phyloP scores from a whole-genome alignment of 2,113 vertebrate genomes.

The Erythrocercus mccallii region DNA sequence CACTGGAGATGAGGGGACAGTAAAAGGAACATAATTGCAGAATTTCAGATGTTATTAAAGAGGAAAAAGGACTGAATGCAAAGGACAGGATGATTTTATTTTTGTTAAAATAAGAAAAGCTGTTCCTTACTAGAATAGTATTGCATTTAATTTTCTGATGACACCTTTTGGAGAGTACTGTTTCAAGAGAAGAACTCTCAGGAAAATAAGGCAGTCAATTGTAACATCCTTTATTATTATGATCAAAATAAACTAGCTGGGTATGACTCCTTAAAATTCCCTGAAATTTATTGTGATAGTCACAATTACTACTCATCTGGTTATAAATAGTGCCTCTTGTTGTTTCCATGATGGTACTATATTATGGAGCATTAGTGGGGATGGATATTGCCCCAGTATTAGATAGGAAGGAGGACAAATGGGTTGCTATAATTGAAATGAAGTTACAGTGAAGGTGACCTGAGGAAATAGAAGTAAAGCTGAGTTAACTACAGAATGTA shows the following conservation, averaged over 20 bases:
- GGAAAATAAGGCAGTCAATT: neutral
- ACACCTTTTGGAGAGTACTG: neutral
- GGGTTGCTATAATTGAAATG: neutral
- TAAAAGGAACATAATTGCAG: neutral
- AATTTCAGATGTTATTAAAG: neutral
- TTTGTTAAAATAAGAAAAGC: neutral
- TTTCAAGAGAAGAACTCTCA: neutral
- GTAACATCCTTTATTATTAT: neutral
- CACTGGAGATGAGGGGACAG: neutral
- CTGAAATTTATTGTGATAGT: neutral
- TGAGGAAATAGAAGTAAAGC: neutral
- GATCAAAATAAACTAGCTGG: neutral
- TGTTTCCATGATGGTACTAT: neutral
- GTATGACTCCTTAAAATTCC: neutral
- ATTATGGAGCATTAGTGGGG: neutral
- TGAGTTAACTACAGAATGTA: neutral
- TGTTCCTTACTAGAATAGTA: neutral
- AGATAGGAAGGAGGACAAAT: neutral
- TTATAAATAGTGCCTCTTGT: neutral
- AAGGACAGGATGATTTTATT: neutral
- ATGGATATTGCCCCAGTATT: neutral
- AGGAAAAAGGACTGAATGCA: neutral
- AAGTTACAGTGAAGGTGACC: neutral
- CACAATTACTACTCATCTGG: neutral
- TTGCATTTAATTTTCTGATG: constrained; percentile 7